Percentiles rank a stretch among this genome's conserved stretches.
These are phyloP conservation scores for Theonella swinhoei DNA, from an alignment of 37 sponge, comb jelly and placozoan species.

Conservation along the genomic window DNA sequence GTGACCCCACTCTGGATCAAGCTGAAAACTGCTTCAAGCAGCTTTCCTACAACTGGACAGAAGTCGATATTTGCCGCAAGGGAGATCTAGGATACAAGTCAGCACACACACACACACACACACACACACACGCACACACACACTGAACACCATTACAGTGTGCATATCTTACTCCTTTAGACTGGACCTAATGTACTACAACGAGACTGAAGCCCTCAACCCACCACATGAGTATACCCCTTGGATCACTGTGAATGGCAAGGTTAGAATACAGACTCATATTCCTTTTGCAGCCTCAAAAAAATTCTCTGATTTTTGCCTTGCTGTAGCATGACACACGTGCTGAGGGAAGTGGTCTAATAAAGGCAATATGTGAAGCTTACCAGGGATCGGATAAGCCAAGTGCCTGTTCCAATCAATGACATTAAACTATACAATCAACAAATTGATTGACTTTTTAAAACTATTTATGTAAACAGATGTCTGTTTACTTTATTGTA, in stretches of 20 bases:
- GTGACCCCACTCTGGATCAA: constrained; percentile 18
- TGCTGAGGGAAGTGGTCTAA: constrained; percentile 63
- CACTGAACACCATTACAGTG: no score
- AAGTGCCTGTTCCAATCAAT: constrained; percentile 27
- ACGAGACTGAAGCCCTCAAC: constrained; percentile 60
- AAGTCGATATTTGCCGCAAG: constrained; percentile 45
- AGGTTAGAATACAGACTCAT: constrained; percentile 32
- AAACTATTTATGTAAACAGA: no score
- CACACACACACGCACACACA: no score
- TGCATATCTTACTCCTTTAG: not conserved
- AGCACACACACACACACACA: no score
- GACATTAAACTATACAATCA: not conserved
- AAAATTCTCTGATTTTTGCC: not conserved
- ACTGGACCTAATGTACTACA: constrained; percentile 64
- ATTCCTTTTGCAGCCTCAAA: not conserved
- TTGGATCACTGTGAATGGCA: constrained; percentile 87
- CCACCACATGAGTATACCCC: constrained; percentile 89
- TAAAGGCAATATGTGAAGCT: constrained; percentile 60
- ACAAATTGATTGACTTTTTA: no score
- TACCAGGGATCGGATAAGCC: constrained; percentile 75
- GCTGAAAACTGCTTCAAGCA: constrained; percentile 64
- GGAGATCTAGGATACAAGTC: constrained; percentile 61
- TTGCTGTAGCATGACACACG: constrained; percentile 68
- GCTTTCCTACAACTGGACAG: constrained; percentile 52
- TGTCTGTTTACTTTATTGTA: no score